A percentile compares a stretch with the other conserved stretches of the same genome.
Evolutionary conservation across 2,888 invertebrate genomes (phyloP).

Genomic region (Hemaris fuciformis): DNA sequence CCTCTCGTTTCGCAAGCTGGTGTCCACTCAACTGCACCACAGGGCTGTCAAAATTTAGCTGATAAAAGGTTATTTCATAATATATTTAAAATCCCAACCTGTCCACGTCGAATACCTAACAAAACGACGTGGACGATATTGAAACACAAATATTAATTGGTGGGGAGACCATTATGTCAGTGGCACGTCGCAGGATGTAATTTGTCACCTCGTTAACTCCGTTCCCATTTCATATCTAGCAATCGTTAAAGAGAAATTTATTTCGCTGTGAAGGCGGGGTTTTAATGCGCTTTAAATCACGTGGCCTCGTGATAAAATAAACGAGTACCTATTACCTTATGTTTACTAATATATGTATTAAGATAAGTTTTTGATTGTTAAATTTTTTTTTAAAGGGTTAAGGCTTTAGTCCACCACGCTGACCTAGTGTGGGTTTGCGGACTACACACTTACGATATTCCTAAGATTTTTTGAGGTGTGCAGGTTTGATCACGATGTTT

Average conservation of each 20-base stretch:
- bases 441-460: no score
- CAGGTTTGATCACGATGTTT: no score
- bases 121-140: background rate
- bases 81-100: background rate
- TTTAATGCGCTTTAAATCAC: background rate
- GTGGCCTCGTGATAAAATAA: background rate
- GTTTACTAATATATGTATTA: background rate
- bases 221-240: constrained; percentile 12
- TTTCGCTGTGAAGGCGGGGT: background rate
- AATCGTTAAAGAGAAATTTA: constrained; percentile 7
- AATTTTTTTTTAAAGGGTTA: no score
- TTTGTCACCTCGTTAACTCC: constrained; percentile 23
- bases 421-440: no score
- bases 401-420: no score
- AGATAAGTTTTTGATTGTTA: background rate
- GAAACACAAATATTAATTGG: constrained; percentile 19
- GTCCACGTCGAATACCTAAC: background rate
- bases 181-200: constrained; percentile 13
- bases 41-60: no score
- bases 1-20: no score
- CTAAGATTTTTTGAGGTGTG: no score
- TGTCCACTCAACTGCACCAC: no score
- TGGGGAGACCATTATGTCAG: constrained; percentile 12
- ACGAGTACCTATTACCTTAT: background rate
- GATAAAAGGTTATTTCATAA: no score